These are phyloP conservation scores for Felis chaus DNA, from an alignment of 2,113 vertebrate genomes.

Conservation along the genomic window DNA sequence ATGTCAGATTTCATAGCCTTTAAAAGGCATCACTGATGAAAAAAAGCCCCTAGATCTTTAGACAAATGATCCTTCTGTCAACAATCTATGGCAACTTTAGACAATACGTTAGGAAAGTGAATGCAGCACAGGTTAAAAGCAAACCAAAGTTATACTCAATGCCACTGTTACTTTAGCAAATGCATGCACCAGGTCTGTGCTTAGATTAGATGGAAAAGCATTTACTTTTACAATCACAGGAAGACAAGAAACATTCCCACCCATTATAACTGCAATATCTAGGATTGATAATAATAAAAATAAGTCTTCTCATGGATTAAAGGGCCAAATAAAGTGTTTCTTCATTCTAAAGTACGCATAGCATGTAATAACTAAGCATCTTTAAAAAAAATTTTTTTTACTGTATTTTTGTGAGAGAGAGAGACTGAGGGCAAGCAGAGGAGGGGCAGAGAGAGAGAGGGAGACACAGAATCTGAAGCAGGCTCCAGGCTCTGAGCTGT, in stretches of 20 bases:
- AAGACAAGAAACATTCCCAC: not conserved
- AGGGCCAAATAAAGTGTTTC: not conserved
- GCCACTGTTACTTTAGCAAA: not conserved
- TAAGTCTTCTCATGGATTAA: not conserved
- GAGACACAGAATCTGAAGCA: no score
- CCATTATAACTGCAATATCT: not conserved
- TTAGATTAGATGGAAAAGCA: not conserved
- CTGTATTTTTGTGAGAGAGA: no score
- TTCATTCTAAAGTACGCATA: not conserved
- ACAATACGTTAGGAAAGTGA: not conserved
- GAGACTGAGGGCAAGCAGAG: no score
- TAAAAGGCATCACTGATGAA: not conserved
- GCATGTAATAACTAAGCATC: not conserved
- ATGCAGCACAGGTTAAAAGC: not conserved
- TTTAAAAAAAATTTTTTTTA: not conserved
- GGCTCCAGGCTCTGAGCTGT: no score
- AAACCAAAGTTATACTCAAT: not conserved
- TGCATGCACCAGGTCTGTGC: no score
- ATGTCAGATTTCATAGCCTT: conserved; percentile 27
- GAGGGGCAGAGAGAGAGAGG: no score
- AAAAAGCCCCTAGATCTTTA: not conserved
- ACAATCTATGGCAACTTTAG: not conserved
- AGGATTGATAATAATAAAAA: not conserved
- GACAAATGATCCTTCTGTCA: not conserved
- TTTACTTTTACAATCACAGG: not conserved